These are phyloP conservation scores for Uropetala carovei DNA, from an alignment of 2,888 invertebrate genomes.

Conservation along the genomic window DNA sequence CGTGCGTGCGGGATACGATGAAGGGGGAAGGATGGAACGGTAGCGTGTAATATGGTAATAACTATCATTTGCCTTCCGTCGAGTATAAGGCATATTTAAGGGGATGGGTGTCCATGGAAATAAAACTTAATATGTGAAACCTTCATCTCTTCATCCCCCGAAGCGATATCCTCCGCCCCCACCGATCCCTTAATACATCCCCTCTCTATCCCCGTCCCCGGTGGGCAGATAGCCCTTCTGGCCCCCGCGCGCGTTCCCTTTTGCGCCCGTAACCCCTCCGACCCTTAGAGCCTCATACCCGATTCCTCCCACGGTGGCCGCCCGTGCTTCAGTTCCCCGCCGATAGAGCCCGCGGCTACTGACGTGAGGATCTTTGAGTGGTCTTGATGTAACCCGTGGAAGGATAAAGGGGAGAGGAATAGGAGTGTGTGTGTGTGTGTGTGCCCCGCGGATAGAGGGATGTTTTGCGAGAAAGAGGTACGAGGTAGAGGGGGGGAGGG, in stretches of 20 bases:
- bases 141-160: background rate
- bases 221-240: background rate
- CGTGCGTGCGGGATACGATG: background rate
- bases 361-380: conserved; percentile 32
- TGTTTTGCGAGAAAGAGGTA: background rate
- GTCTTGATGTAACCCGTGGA: background rate
- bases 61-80: conserved; percentile 48
- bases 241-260: background rate
- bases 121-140: conserved; percentile 45
- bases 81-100: conserved; percentile 31
- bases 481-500: no score
- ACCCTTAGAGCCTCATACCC: background rate
- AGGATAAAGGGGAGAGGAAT: background rate
- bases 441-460: background rate
- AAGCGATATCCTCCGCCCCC: background rate
- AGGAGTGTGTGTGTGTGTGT: background rate
- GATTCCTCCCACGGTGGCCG: background rate
- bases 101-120: conserved; percentile 53
- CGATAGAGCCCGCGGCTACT: background rate
- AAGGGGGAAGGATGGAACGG: background rate
- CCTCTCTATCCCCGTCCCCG: background rate
- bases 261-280: background rate
- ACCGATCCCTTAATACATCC: background rate
- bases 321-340: background rate
- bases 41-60: conserved; percentile 64